phyloP scores from a whole-genome alignment of 1,140 invertebrate species.

The Nephila pilipes region DNA sequence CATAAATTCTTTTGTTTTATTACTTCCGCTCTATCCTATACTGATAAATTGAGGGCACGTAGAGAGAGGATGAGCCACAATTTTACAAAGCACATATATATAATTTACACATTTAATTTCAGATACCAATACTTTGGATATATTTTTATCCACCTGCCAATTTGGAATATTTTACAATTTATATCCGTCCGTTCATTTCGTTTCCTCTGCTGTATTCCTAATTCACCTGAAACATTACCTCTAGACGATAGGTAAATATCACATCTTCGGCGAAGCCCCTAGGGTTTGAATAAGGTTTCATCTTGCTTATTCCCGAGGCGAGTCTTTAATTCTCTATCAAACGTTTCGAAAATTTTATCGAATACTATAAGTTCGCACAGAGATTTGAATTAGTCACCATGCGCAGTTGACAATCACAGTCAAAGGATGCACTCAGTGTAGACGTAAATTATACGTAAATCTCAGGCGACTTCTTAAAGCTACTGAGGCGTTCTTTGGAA shows the following conservation, averaged over 20 bases:
- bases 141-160: neutral
- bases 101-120: neutral
- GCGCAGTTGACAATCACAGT: neutral
- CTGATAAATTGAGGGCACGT: conserved; percentile 17
- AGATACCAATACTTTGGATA: neutral
- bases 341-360: neutral
- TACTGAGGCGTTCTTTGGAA: neutral
- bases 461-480: neutral
- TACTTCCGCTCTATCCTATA: neutral
- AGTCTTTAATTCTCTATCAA: conserved; percentile 1
- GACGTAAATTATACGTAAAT: neutral
- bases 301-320: neutral
- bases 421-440: neutral
- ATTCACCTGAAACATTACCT: neutral
- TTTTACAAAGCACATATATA: neutral
- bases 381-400: neutral
- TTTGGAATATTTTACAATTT: too few species aligned
- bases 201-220: neutral
- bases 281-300: neutral
- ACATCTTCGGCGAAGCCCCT: neutral
- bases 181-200: neutral
- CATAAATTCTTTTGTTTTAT: neutral
- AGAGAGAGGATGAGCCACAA: neutral
- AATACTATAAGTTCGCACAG: too few species aligned
- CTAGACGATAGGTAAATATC: neutral